A percentile compares a stretch with the other conserved stretches of the same genome.
phyloP scores from a whole-genome alignment of 2,888 invertebrate genomes.

The Polyommatus iphigenia region DNA sequence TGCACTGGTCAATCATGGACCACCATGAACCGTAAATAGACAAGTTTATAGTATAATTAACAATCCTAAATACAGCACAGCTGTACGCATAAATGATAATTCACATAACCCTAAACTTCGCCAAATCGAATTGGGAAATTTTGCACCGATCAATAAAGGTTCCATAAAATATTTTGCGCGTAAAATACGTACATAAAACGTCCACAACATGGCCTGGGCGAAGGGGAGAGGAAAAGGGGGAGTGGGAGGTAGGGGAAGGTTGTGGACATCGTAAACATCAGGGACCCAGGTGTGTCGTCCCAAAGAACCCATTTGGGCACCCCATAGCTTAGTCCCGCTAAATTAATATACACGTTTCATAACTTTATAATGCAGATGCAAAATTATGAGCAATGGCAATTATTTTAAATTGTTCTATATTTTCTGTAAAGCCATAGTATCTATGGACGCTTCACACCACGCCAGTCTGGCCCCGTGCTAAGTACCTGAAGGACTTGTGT shows the following conservation, averaged over 20 bases:
- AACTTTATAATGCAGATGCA: slow-evolving; percentile 2
- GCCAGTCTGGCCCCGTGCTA: too few relatives aligned
- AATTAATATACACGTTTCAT: neutral
- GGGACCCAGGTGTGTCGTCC: slow-evolving; percentile 6
- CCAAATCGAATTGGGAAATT: neutral
- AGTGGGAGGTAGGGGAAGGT: neutral
- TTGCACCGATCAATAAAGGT: slow-evolving; percentile 9
- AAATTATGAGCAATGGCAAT: too few relatives aligned
- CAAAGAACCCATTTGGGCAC: slow-evolving; percentile 7
- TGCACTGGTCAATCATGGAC: too few relatives aligned
- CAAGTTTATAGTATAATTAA: neutral
- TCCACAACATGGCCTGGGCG: neutral
- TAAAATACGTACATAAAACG: slow-evolving; percentile 2
- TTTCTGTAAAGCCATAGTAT: too few relatives aligned
- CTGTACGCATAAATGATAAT: neutral
- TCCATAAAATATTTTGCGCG: slow-evolving; percentile 1
- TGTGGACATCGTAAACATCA: slow-evolving; percentile 3
- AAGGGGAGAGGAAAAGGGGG: neutral
- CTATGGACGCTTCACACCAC: too few relatives aligned
- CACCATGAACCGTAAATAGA: neutral
- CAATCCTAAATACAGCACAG: neutral
- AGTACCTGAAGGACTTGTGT: too few relatives aligned
- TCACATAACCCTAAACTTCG: neutral
- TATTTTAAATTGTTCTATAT: too few relatives aligned
- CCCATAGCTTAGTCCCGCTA: slow-evolving; percentile 10